Base-by-base conservation (phyloP, 2,888 invertebrate genomes). In the Morpho deidamia region DNA sequence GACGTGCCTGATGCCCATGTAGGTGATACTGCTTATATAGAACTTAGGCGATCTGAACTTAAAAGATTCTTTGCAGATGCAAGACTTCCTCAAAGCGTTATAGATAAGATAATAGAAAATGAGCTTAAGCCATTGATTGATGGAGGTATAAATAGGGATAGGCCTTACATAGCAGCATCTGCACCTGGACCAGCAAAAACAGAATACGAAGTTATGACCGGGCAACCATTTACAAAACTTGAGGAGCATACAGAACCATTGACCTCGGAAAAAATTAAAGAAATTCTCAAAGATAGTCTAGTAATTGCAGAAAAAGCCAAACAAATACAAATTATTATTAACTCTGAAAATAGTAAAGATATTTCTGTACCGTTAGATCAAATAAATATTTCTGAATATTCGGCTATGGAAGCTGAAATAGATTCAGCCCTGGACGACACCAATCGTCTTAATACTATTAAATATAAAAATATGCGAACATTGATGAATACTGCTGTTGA, bases 131-230 rank as follows among this genome's bases (percentile, higher is more conserved):
- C 80, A 4, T 46, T 80, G 23, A 72, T 61, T 10, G 66, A 70
- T 12, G 67, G 64, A 40, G 12, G 11, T 23, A 43, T 37, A 1
- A 61, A 70, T 41, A 53, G 61, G 8, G 45, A 40, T 37, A 56
- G 64, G 40, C 78, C 83, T 11, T 88, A 88, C 43, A 88, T 89
- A 60, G 70, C 78, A 11, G 81, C 88, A n/a, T 81, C 82, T 2
- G 63, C 59, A 14, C 59, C 76, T 10, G 83, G 81, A 1, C 72
- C 75, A 58, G 63, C 81, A 1, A 81, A 78, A 62, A 75, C 85
- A 0, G 88, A 88, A 56, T 82, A 81, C 58, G 88, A 88, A 62
- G 83, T 89, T 7, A 85, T 89, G 88, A 75, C 81, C 39, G 88
- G 88, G 1, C 89, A 89, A 59, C 89, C 89, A 2, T 89, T 89